Percentiles rank a stretch among this genome's conserved stretches.
Conservation (phyloP, 2,113 vertebrate species). For the Lycocorax pyrrhopterus region DNA sequence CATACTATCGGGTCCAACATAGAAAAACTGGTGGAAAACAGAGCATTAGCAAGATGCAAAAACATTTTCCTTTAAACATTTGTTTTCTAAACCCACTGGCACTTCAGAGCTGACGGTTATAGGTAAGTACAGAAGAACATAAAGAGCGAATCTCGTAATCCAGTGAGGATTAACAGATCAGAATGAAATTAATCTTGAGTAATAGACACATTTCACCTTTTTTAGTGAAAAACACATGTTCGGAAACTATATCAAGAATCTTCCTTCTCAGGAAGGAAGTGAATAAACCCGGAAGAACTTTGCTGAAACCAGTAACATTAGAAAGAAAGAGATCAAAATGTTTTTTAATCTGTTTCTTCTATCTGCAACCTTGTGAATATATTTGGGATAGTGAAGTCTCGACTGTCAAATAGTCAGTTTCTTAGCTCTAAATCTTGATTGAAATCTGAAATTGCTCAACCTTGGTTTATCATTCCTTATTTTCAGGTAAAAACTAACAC, state of each 20-base stretch:
- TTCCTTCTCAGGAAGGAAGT: not conserved
- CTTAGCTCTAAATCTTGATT: not conserved
- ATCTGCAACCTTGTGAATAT: not conserved
- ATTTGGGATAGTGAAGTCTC: not conserved
- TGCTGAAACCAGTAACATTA: not conserved
- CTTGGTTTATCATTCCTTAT: not conserved
- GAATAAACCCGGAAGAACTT: not conserved
- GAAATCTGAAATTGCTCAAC: not conserved
- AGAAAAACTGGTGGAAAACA: not conserved
- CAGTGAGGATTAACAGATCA: not conserved
- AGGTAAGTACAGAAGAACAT: not conserved
- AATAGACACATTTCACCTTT: not conserved
- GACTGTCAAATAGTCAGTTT: not conserved
- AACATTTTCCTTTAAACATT: not conserved
- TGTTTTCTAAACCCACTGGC: not conserved
- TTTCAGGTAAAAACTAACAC: not conserved
- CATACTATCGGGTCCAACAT: not conserved
- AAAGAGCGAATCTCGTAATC: not conserved
- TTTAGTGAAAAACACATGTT: not conserved
- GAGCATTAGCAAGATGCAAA: not conserved
- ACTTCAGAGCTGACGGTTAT: not conserved
- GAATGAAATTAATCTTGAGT: not conserved
- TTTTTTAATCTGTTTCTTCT: not conserved
- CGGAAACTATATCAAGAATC: not conserved
- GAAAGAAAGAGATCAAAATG: not conserved